Evolutionary conservation across 2,113 vertebrate species (phyloP), one percentile per base, ranked within the genome.

Genomic region (Halichoerus grypus): DNA sequence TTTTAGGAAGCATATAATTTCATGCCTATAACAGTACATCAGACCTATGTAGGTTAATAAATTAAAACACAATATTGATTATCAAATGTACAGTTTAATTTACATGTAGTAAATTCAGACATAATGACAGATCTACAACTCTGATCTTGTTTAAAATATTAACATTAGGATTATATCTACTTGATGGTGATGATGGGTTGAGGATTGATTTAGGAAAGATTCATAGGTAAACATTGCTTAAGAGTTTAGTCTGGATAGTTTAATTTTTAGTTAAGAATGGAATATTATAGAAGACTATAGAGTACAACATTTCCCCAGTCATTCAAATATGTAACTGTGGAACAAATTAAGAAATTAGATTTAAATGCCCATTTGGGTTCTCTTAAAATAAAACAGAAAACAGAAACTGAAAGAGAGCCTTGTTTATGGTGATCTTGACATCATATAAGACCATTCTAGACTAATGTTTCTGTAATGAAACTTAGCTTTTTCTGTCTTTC

Each of bases 371-470:
- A 71, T 63, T 88, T 91, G 31, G 4, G 11, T 76, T 87, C 24
- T 92, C 19, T 82, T 96, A 18, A 88, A 93, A 82, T 31, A 88
- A 93, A 89, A 81, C 55, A 72, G 57, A 93, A 94, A 95, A 61
- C 1, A 72, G 61, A 86, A 72, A 42, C 8, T 36, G 22, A 93
- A 82, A 51, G 18, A 85, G 21, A 80, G 7, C 15, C 10, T 92
- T 89, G 4, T 28, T 96, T 92, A 33, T 59, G 33, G 39, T 91
- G 28, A 81, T 53, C 21, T 96, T 22, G 76, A 7, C n/a, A 51
- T 51, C 67, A 33, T 69, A 76, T 79, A 69, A 36, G 67, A 49
- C 4, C 3, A 92, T 74, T 91, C 11, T 46, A 82, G 15, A 55
- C 10, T 72, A 79, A 67, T 82, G 6, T 74, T 94, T 88, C 69